Percentiles rank a stretch among this genome's conserved stretches.
phyloP scores from a whole-genome alignment of 2,888 invertebrate genomes.

The Cenopis cana region DNA sequence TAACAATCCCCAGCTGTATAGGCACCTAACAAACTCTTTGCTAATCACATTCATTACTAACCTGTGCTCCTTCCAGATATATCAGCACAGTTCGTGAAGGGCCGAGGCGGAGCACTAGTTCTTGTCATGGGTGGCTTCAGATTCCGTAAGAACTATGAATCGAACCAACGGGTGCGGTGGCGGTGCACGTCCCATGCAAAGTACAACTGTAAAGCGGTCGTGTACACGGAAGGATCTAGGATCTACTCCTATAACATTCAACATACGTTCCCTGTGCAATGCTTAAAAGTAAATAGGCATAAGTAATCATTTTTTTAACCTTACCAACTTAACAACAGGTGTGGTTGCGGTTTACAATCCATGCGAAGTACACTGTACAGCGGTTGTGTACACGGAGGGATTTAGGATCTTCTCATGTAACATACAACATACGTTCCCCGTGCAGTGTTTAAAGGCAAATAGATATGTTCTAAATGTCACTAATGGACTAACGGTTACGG shows the following conservation, averaged over 20 bases:
- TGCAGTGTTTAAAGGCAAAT: too few species aligned
- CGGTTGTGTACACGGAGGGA: too few species aligned
- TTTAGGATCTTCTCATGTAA: too few species aligned
- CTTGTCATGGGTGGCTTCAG: constrained; percentile 48
- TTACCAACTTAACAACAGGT: background rate
- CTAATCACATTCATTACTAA: background rate
- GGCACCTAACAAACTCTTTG: too few species aligned
- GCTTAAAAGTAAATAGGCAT: background rate
- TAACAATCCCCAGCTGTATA: too few species aligned
- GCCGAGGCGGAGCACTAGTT: constrained; percentile 47
- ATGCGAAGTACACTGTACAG: too few species aligned
- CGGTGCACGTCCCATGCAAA: constrained; percentile 55
- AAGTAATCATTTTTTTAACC: background rate
- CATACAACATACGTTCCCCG: too few species aligned
- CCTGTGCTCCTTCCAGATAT: constrained; percentile 20
- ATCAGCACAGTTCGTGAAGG: constrained; percentile 47
- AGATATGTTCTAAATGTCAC: too few species aligned
- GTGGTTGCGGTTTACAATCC: too few species aligned
- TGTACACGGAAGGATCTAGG: constrained; percentile 51
- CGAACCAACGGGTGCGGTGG: constrained; percentile 50
- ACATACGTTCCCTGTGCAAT: constrained; percentile 28
- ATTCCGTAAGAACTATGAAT: constrained; percentile 47
- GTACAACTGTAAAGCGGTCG: constrained; percentile 53
- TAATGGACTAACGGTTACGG: too few species aligned
- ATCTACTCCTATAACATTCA: constrained; percentile 35